These are phyloP conservation scores for Pangasius djambal DNA, from an alignment of 2,797 vertebrate genomes.

Conservation along the genomic window DNA sequence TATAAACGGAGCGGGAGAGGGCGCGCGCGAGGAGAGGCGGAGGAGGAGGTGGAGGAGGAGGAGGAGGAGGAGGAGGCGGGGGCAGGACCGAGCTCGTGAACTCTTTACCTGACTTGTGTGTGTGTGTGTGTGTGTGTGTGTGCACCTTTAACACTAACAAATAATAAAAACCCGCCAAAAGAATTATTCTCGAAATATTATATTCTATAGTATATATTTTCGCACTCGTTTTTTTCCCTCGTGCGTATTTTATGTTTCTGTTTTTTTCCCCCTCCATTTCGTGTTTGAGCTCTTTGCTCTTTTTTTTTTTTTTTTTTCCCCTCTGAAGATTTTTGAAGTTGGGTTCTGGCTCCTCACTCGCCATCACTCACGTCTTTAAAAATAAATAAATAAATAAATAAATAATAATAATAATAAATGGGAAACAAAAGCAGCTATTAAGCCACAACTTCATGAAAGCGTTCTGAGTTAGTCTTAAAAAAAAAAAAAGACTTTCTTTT, in stretches of 20 bases:
- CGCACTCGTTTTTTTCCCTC: background rate
- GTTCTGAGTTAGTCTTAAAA: background rate
- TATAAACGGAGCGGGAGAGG: constrained; percentile 69
- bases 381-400: background rate
- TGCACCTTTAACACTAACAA: background rate
- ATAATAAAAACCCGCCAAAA: background rate
- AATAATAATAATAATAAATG: background rate
- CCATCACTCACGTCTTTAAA: background rate
- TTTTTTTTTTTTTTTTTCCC: background rate
- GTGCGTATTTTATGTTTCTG: background rate
- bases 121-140: constrained; percentile 9
- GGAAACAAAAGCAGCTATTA: background rate
- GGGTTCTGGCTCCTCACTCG: background rate
- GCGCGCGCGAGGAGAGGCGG: constrained; percentile 9
- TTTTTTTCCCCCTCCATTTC: background rate
- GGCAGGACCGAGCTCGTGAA: constrained; percentile 49
- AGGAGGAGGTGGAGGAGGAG: background rate
- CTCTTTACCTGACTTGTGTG: constrained; percentile 38
- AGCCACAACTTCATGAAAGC: background rate
- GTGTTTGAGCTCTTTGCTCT: background rate
- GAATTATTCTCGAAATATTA: background rate
- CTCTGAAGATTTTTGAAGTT: background rate
- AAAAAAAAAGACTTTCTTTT: background rate
- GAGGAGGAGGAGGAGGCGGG: constrained; percentile 17
- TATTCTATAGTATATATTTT: too few relatives aligned